Evolutionary conservation across 2,797 vertebrate species (phyloP).

Genomic region (Diceros bicornis): DNA sequence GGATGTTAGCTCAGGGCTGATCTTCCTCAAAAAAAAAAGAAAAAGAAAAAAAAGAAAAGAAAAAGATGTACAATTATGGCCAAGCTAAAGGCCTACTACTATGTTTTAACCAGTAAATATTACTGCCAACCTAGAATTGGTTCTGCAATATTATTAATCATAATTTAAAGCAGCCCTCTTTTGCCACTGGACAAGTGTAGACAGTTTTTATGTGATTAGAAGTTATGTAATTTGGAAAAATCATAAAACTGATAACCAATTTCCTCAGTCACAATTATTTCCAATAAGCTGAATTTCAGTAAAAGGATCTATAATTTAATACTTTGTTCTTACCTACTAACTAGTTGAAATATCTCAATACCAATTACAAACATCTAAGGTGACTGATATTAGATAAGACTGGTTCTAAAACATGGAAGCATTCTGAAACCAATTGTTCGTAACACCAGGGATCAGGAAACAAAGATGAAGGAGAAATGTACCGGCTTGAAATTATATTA

Average conservation of each 20-base stretch:
- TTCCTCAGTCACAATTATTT: slow-evolving; percentile 5
- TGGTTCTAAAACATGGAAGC: slow-evolving; percentile 36
- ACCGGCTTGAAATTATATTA: background rate
- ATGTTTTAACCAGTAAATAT: slow-evolving; percentile 54
- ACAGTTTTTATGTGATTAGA: background rate
- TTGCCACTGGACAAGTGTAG: background rate
- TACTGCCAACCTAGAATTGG: background rate
- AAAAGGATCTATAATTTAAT: slow-evolving; percentile 25
- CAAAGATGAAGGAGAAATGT: background rate
- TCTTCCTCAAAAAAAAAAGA: too few species aligned
- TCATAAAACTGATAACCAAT: background rate
- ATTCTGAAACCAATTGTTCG: background rate
- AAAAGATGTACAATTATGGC: slow-evolving; percentile 22
- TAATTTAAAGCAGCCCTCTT: background rate
- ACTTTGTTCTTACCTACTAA: background rate
- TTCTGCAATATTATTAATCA: background rate
- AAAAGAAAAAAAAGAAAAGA: background rate
- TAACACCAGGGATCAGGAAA: background rate
- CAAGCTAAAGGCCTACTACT: background rate
- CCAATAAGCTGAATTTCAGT: background rate
- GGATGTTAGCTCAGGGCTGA: too few species aligned
- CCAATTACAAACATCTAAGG: background rate
- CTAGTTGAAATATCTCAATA: background rate
- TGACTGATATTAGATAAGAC: background rate
- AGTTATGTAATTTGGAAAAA: slow-evolving; percentile 46